Conservation (phyloP, 2,797 vertebrate species). For the Neomorphus geoffroyi region DNA sequence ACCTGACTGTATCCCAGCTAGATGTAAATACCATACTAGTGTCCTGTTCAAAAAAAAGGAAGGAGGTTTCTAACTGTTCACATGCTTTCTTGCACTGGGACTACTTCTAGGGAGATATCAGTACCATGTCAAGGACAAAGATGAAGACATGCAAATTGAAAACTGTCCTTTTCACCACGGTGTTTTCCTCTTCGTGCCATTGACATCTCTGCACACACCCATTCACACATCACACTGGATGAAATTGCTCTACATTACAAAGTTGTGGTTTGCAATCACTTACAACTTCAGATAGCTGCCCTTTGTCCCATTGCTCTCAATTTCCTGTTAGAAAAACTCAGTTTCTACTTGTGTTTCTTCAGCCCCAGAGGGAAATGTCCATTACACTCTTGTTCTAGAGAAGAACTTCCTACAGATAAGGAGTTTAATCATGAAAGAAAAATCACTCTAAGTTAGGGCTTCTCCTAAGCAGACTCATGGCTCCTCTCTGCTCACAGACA, state of each 20-base stretch:
- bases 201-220: too few relatives aligned
- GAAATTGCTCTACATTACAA: accelerated
- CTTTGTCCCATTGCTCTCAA: background rate
- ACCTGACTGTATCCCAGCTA: background rate
- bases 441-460: background rate
- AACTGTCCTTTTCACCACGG: accelerated
- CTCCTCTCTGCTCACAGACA: background rate
- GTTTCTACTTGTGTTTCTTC: background rate
- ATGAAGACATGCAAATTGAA: accelerated
- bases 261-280: background rate
- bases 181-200: background rate
- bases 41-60: background rate
- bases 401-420: background rate
- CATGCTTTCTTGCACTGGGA: accelerated
- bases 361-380: background rate
- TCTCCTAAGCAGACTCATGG: background rate
- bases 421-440: background rate
- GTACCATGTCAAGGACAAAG: background rate
- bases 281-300: background rate
- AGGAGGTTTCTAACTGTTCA: background rate
- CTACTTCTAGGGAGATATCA: background rate
- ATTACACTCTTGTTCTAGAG: background rate
- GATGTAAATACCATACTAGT: background rate
- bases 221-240: background rate
- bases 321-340: background rate